These are phyloP conservation scores for Triops cancriformis DNA, from an alignment of 1,140 invertebrate species.

Conservation along the genomic window DNA sequence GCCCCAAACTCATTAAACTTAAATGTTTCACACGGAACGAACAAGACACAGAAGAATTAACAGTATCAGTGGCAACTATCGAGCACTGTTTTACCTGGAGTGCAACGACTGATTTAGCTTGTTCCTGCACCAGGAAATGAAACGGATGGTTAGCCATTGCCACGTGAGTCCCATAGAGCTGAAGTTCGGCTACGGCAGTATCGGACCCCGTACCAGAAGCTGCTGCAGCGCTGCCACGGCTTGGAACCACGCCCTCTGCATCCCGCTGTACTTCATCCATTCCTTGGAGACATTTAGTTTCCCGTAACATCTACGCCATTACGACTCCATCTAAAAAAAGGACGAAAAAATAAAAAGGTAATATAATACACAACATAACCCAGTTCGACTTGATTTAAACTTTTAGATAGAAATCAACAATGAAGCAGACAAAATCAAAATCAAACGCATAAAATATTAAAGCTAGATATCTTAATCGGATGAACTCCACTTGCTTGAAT, in stretches of 20 bases:
- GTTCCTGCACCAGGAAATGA: slow-evolving; percentile 69
- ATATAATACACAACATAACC: too few relatives aligned
- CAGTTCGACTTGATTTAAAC: too few relatives aligned
- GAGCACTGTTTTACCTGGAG: slow-evolving; percentile 45
- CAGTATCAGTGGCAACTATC: not conserved
- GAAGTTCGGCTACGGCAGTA: slow-evolving; percentile 8
- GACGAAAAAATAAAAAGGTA: not conserved
- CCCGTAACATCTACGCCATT: not conserved
- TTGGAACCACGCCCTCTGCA: not conserved
- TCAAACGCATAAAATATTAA: too few relatives aligned
- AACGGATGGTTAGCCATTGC: slow-evolving; percentile 43
- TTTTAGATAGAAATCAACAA: too few relatives aligned
- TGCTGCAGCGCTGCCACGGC: not conserved
- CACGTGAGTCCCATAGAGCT: not conserved
- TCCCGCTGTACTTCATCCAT: slow-evolving; percentile 16
- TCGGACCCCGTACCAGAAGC: not conserved
- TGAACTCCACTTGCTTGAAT: too few relatives aligned
- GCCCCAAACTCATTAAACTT: not conserved
- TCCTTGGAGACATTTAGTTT: not conserved
- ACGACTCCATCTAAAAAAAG: not conserved
- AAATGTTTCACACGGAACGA: not conserved
- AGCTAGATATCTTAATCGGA: too few relatives aligned
- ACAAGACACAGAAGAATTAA: not conserved
- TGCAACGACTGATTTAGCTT: slow-evolving; percentile 67
- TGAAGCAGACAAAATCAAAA: too few relatives aligned